Percentiles rank a stretch among this genome's conserved stretches.
Conservation (phyloP, 2,888 invertebrate species). For the Chrysotoxum bicinctum region DNA sequence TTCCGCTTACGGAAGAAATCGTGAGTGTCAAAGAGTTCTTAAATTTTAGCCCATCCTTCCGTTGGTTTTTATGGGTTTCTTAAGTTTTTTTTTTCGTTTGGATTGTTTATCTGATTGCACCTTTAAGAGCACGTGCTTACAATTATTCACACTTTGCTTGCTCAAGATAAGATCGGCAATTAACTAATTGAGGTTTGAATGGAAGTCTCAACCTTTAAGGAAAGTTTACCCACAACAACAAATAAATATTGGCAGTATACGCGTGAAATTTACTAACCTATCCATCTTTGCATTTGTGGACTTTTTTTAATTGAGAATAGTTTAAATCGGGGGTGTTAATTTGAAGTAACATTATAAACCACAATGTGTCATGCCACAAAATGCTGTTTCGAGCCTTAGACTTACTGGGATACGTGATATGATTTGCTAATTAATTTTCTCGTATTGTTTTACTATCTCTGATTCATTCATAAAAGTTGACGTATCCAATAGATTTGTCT, state of each 20-base stretch:
- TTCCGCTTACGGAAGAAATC: conserved; percentile 36
- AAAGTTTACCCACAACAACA: conserved; percentile 1
- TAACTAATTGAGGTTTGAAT: conserved; percentile 23
- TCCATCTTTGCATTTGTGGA: not conserved
- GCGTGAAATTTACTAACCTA: not conserved
- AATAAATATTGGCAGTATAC: not conserved
- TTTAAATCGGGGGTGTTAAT: not conserved
- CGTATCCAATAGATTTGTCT: not conserved
- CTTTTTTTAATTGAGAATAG: not conserved
- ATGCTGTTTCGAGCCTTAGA: conserved; percentile 29
- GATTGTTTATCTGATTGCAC: not conserved
- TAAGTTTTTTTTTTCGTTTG: not conserved
- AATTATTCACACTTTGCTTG: conserved; percentile 53
- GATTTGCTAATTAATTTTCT: conserved; percentile 18
- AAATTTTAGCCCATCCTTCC: conserved; percentile 16
- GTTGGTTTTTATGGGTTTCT: not conserved
- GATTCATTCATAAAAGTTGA: conserved; percentile 54
- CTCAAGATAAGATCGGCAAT: conserved; percentile 16
- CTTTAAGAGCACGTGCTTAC: conserved; percentile 51
- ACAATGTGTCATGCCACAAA: conserved; percentile 14
- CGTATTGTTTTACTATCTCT: not conserved
- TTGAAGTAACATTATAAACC: not conserved
- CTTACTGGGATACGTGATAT: conserved; percentile 42
- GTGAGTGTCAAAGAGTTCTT: conserved; percentile 27
- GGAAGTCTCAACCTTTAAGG: not conserved